A percentile compares a stretch with the other conserved stretches of the same genome.
Evolutionary conservation across 2,113 vertebrate genomes (phyloP).

Genomic region (Rhinolophus sinicus): DNA sequence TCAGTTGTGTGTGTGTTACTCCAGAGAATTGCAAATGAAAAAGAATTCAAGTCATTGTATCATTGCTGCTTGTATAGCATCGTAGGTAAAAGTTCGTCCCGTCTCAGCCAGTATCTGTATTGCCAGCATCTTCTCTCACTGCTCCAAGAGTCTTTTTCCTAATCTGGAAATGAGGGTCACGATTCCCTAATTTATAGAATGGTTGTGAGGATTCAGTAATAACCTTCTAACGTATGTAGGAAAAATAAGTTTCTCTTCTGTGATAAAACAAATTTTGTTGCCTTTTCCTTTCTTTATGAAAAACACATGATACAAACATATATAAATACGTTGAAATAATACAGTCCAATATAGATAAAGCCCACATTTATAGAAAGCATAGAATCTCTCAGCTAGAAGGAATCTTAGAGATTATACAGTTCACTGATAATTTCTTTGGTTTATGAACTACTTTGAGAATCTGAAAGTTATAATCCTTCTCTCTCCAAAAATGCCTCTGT

Average conservation of each 20-base stretch:
- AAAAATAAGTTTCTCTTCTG: background rate
- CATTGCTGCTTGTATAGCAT: background rate
- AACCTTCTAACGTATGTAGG: background rate
- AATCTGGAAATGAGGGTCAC: background rate
- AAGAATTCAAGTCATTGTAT: background rate
- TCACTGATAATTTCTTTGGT: background rate
- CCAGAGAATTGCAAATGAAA: slow-evolving; percentile 1
- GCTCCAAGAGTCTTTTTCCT: background rate
- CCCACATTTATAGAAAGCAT: background rate
- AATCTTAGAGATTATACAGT: background rate
- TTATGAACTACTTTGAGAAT: background rate
- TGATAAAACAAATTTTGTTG: background rate
- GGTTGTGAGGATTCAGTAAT: background rate
- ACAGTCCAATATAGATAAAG: background rate
- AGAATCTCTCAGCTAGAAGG: slow-evolving; percentile 1
- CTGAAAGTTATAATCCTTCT: background rate
- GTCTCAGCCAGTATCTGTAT: background rate
- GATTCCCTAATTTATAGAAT: background rate
- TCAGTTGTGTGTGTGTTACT: background rate
- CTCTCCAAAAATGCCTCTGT: background rate
- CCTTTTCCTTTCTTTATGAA: background rate
- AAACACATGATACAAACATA: background rate
- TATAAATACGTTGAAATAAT: background rate
- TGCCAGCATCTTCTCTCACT: background rate
- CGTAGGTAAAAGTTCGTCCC: background rate